Percentiles rank a stretch among this genome's conserved stretches.
Conservation (phyloP, 2,888 invertebrate genomes). For the Pandemis cinnamomeana region DNA sequence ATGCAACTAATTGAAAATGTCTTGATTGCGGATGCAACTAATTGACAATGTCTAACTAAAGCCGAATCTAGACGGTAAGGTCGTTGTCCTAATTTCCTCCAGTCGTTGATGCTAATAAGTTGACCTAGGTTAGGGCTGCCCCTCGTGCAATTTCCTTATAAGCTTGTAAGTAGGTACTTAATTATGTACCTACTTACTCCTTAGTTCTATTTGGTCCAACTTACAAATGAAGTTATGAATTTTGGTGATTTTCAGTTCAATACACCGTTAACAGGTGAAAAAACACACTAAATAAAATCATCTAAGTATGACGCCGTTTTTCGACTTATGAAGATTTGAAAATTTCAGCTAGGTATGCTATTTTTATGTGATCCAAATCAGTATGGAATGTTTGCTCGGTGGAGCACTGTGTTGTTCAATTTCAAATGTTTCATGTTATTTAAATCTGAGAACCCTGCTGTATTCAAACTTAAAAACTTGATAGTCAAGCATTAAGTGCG, state of each 20-base stretch:
- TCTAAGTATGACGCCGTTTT: background rate
- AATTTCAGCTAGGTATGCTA: too few relatives aligned
- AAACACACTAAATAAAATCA: too few relatives aligned
- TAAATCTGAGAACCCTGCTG: background rate
- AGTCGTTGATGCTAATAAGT: conserved; percentile 64
- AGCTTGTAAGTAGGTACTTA: too few relatives aligned
- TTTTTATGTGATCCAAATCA: background rate
- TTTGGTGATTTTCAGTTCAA: too few relatives aligned
- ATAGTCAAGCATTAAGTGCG: conserved; percentile 7
- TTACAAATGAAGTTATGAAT: too few relatives aligned
- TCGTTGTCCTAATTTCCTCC: conserved; percentile 59
- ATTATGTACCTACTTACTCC: too few relatives aligned
- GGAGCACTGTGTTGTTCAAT: background rate
- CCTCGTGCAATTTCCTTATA: too few relatives aligned
- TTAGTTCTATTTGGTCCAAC: too few relatives aligned
- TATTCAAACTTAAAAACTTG: background rate
- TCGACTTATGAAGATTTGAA: too few relatives aligned
- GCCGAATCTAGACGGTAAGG: conserved; percentile 58
- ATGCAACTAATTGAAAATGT: conserved; percentile 20
- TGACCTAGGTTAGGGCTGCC: conserved; percentile 45
- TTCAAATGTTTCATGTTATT: background rate
- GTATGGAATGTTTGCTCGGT: background rate
- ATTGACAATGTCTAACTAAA: conserved; percentile 24
- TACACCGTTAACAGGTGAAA: too few relatives aligned
- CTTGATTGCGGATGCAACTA: conserved; percentile 7